Conservation (phyloP, 2,797 vertebrate genomes). For the Sebastes elongatus region DNA sequence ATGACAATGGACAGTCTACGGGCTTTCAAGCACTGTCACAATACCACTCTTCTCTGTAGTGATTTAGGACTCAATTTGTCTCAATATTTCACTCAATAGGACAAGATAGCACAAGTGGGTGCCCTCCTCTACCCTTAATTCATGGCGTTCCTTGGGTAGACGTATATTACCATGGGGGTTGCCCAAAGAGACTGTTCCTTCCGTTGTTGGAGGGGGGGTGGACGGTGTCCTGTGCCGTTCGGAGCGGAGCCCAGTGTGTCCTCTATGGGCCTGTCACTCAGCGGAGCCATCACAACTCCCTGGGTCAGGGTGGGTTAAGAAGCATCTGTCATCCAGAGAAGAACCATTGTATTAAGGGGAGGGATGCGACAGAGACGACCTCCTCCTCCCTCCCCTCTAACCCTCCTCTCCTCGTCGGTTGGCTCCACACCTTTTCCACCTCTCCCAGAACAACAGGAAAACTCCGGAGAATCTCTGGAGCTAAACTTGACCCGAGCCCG, state of each 20-base stretch:
- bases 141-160: conserved; percentile 57
- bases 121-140: conserved; percentile 67
- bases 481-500: conserved; percentile 66
- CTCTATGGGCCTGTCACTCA: conserved; percentile 75
- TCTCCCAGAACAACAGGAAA: conserved; percentile 78
- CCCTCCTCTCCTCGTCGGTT: not conserved
- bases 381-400: not conserved
- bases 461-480: conserved; percentile 70
- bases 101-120: conserved; percentile 70
- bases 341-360: conserved; percentile 69
- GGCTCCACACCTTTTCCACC: conserved; percentile 59
- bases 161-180: conserved; percentile 58
- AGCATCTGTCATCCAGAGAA: conserved; percentile 82
- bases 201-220: conserved; percentile 26
- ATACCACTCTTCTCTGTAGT: conserved; percentile 61
- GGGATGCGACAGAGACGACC: conserved; percentile 39
- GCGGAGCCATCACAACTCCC: conserved; percentile 62
- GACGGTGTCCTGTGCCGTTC: conserved; percentile 58
- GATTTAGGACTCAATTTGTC: conserved; percentile 79
- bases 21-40: conserved; percentile 68
- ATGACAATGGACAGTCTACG: conserved; percentile 67
- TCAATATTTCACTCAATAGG: conserved; percentile 76
- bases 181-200: conserved; percentile 60
- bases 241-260: conserved; percentile 19
- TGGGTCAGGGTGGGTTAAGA: conserved; percentile 81